Conservation (phyloP, 2,888 invertebrate species). For the Rotaria magnacalcarata region DNA sequence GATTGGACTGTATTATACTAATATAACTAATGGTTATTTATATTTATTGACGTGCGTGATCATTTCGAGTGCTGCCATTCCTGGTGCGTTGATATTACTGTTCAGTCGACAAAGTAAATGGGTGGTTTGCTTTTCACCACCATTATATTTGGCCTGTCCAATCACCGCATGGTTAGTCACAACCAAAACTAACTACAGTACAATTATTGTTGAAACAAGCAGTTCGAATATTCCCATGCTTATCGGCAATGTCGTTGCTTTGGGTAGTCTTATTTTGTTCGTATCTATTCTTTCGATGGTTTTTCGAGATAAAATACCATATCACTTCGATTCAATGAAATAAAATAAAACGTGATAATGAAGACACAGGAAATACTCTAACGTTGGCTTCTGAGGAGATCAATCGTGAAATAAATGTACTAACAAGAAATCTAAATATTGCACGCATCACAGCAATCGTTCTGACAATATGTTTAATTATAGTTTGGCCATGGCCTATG, state of each 20-base stretch:
- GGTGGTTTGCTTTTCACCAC: conserved; percentile 47
- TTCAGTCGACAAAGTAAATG: conserved; percentile 56
- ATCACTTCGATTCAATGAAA: conserved; percentile 1
- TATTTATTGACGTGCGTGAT: conserved; percentile 59
- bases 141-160: background rate
- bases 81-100: conserved; percentile 55
- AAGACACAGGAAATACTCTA: background rate
- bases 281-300: background rate
- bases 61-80: conserved; percentile 58
- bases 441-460: background rate
- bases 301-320: background rate
- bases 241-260: background rate
- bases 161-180: background rate
- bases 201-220: background rate
- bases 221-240: background rate
- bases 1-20: conserved; percentile 49
- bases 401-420: background rate
- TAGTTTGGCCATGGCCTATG: conserved; percentile 23
- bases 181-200: background rate
- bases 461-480: background rate
- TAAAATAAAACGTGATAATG: conserved; percentile 25
- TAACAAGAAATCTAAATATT: background rate
- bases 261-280: background rate
- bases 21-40: conserved; percentile 56
- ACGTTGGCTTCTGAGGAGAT: background rate